Base-by-base conservation (phyloP, 2,113 vertebrate genomes). In the Dasyprocta punctata region DNA sequence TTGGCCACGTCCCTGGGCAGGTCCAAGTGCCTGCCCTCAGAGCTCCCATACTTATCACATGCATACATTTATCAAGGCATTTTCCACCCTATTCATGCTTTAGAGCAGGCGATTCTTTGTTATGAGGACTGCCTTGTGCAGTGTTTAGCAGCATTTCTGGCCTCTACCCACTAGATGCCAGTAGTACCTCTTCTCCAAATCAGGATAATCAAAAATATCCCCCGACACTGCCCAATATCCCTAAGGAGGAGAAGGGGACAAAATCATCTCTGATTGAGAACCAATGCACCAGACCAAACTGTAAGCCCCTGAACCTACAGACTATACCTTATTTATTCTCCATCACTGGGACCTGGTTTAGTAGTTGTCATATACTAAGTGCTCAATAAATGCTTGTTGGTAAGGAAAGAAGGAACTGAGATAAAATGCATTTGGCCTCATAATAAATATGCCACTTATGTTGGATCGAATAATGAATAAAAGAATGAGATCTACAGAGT, bases 91-190 rank as follows among this genome's bases (percentile, higher is more conserved):
- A 6, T 12, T 38, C 44, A 17, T 17, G 20, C 65, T 67, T 60
- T 26, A 52, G 83, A 19, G 28, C 36, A 30, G 17, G 33, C 13
- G 0, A 54, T 36, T 84, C 82, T 81, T 52, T 4, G 30, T 19
- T 0, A 8, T 12, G 63, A 30, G 60, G 20, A 14, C 17, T 44
- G 10, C 49, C 47, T n/a, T 30, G 17, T 41, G 80, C 90, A 41
- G 1, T 14, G 0, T 1, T 65, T 7, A 41, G 82, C 49, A 94
- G 89, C 36, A 78, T 93, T 77, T 81, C 54, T 75, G 94, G 90
- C 30, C 88, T 94, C 85, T 75, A 61, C 90, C 78, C 71, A 49
- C 84, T 83, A 92, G 78, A 49, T 80, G 73, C 65, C 80, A 90
- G 78, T 22, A 81, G 44, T 58, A 71, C 24, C 22, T 81, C 58